These are phyloP conservation scores for Gasteruption jaculator DNA, from an alignment of 2,888 invertebrate species.

Conservation along the genomic window DNA sequence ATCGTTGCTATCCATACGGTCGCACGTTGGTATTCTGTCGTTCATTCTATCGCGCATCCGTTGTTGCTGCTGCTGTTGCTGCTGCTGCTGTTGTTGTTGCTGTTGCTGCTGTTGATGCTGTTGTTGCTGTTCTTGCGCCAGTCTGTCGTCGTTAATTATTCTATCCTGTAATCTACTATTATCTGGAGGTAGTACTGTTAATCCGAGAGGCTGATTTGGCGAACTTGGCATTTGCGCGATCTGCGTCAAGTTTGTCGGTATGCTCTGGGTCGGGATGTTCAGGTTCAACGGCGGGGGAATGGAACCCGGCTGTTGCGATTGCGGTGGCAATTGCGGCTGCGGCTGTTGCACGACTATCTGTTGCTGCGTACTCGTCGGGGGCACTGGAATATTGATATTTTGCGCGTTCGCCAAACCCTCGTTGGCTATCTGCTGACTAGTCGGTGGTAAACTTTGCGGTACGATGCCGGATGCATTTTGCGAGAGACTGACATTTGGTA, in stretches of 20 bases:
- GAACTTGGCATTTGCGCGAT: conserved; percentile 42
- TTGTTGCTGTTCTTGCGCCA: conserved; percentile 10
- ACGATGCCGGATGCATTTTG: conserved; percentile 19
- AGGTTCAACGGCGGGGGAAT: conserved; percentile 40
- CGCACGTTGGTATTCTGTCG: conserved; percentile 27
- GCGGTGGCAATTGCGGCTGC: conserved; percentile 26
- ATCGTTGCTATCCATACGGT: conserved; percentile 29
- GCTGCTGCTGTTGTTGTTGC: conserved; percentile 11
- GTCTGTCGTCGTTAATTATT: conserved; percentile 10
- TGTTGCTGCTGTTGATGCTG: too few species aligned
- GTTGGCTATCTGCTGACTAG: conserved; percentile 12
- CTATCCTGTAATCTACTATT: conserved; percentile 17
- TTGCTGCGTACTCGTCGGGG: conserved; percentile 27
- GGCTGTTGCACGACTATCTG: conserved; percentile 27
- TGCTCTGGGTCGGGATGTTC: conserved; percentile 46
- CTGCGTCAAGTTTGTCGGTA: conserved; percentile 40
- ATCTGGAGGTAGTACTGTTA: conserved; percentile 40
- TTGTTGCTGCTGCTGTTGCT: conserved; percentile 26
- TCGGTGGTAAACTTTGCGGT: conserved; percentile 10
- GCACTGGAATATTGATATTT: conserved; percentile 25
- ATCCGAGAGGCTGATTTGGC: conserved; percentile 43
- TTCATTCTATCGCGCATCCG: conserved; percentile 38
- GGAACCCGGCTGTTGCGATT: conserved; percentile 28
- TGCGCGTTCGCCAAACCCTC: conserved; percentile 26
- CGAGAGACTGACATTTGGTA: conserved; percentile 32